phyloP scores from a whole-genome alignment of 2,797 vertebrate species.

The Hypotaenidia philippensis region DNA sequence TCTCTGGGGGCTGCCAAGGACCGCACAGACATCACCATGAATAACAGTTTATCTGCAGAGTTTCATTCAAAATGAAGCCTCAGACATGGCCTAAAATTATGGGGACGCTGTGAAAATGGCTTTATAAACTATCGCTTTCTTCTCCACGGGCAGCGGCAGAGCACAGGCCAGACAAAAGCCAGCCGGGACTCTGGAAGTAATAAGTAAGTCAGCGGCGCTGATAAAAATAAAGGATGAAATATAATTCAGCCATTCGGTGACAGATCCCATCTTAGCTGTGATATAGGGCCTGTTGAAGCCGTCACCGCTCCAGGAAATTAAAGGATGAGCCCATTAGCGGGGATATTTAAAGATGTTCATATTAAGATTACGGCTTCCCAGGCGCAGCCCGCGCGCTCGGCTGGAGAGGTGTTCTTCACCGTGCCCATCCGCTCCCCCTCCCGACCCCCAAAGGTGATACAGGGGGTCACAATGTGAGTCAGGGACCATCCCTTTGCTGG shows the following conservation, averaged over 20 bases:
- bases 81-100: conserved; percentile 56
- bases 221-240: conserved; percentile 75
- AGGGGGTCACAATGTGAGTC: neutral
- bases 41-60: conserved; percentile 67
- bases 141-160: neutral
- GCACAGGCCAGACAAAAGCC: conserved; percentile 42
- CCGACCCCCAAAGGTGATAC: neutral
- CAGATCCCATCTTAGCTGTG: conserved; percentile 64
- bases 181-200: conserved; percentile 22
- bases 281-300: conserved; percentile 63
- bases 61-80: conserved; percentile 55
- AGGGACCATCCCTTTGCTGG: too few relatives aligned
- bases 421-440: neutral
- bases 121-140: conserved; percentile 58
- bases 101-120: conserved; percentile 53
- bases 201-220: conserved; percentile 66
- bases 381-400: neutral
- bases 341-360: conserved; percentile 56
- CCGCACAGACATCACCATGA: conserved; percentile 48
- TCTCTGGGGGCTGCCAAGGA: conserved; percentile 57
- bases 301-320: conserved; percentile 75
- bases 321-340: conserved; percentile 75
- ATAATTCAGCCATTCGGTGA: conserved; percentile 69
- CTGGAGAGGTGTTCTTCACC: neutral
- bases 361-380: conserved; percentile 65